These are phyloP conservation scores for Alces alces DNA, from an alignment of 2,113 vertebrate species.

Conservation along the genomic window DNA sequence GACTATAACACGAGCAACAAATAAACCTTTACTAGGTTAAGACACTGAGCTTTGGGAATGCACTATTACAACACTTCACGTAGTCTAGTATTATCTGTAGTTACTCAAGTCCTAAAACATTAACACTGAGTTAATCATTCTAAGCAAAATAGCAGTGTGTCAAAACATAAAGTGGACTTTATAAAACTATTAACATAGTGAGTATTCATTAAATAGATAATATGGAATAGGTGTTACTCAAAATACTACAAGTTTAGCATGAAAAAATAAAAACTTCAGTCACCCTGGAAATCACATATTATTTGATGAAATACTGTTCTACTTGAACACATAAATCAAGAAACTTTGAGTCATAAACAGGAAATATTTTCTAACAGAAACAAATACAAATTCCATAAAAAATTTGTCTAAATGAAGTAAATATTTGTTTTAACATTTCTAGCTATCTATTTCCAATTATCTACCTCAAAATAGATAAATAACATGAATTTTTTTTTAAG, in stretches of 20 bases:
- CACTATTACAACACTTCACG: background rate
- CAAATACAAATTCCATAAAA: background rate
- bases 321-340: background rate
- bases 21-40: background rate
- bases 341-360: background rate
- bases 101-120: background rate
- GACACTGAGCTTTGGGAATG: background rate
- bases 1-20: background rate
- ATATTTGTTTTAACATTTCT: background rate
- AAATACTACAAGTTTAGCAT: background rate
- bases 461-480: background rate
- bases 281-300: background rate
- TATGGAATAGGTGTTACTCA: background rate
- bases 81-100: background rate
- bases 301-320: background rate
- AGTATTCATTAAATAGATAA: background rate
- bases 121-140: background rate
- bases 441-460: background rate
- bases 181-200: background rate
- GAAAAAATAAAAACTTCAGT: background rate
- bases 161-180: background rate
- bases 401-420: background rate
- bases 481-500: background rate
- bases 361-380: background rate
- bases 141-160: background rate